Evolutionary conservation across 53 echinoderm and acorn worm genomes (phyloP).

Genomic region (Patiria pectinifera): DNA sequence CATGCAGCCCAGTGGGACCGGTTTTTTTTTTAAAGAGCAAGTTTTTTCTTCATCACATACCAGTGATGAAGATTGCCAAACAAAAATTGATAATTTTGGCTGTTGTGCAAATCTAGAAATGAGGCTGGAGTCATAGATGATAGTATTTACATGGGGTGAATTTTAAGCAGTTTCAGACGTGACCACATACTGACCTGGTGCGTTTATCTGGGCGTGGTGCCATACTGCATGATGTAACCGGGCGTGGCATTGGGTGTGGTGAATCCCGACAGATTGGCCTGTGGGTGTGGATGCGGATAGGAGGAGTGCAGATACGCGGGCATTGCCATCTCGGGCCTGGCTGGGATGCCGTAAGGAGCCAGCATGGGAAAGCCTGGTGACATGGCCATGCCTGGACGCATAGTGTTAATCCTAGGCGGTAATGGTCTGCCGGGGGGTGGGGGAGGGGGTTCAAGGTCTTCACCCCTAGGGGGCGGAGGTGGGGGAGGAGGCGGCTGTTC

Average conservation of each 20-base stretch:
- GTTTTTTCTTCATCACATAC: too few species aligned
- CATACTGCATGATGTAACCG: constrained; percentile 94
- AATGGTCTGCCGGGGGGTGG: constrained; percentile 41
- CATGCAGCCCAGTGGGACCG: too few species aligned
- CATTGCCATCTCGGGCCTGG: constrained; percentile 59
- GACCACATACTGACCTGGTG: neutral
- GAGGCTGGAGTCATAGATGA: too few species aligned
- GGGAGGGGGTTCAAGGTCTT: constrained; percentile 36
- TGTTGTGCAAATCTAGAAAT: too few species aligned
- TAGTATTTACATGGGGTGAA: too few species aligned
- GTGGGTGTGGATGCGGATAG: constrained; percentile 53
- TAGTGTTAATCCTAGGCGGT: constrained; percentile 56
- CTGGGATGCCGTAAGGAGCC: constrained; percentile 48
- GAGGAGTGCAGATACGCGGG: constrained; percentile 50
- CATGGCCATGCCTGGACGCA: constrained; percentile 67
- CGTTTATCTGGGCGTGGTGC: constrained; percentile 72
- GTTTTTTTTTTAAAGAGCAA: too few species aligned
- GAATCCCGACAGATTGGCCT: constrained; percentile 49
- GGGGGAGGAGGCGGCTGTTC: constrained; percentile 62
- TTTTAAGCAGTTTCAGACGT: too few species aligned
- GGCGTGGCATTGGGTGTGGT: constrained; percentile 61
- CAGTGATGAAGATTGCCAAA: too few species aligned
- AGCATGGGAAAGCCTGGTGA: constrained; percentile 37
- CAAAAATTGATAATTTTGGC: too few species aligned
- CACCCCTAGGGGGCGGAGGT: constrained; percentile 38